These are phyloP conservation scores for Spisula solida DNA, from an alignment of 2,888 invertebrate species.

Conservation along the genomic window DNA sequence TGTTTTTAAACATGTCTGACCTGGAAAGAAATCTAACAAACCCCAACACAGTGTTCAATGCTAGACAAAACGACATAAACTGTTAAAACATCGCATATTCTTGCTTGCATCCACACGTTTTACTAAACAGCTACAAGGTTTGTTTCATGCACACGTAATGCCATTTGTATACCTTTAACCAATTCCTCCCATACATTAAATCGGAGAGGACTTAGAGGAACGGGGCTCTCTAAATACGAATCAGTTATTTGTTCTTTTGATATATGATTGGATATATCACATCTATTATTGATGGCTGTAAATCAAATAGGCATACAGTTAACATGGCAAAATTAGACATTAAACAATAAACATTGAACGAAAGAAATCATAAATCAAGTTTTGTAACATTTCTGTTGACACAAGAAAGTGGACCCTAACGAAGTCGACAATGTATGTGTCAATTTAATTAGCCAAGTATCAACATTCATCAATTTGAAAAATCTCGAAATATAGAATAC, in stretches of 20 bases:
- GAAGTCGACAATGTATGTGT: no score
- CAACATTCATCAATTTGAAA: not conserved
- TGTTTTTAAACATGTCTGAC: no score
- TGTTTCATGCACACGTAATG: conserved; percentile 46
- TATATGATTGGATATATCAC: conserved; percentile 57
- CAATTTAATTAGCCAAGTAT: no score
- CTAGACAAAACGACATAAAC: conserved; percentile 11
- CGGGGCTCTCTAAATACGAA: conserved; percentile 56
- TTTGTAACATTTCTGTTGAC: not conserved
- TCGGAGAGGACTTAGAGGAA: conserved; percentile 48
- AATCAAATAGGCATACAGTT: conserved; percentile 49
- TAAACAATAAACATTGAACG: not conserved
- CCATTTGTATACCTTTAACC: conserved; percentile 62
- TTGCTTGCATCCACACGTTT: conserved; percentile 25
- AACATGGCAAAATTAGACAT: conserved; percentile 11
- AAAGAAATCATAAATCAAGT: not conserved
- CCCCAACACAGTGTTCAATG: not conserved
- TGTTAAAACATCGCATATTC: conserved; percentile 41
- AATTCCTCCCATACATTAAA: conserved; percentile 67
- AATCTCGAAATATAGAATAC: not conserved
- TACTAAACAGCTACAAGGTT: conserved; percentile 34
- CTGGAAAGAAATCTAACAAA: not conserved
- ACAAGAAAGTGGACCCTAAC: no score
- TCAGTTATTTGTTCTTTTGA: conserved; percentile 54
- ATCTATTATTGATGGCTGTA: conserved; percentile 60